A percentile compares a stretch with the other conserved stretches of the same genome.
Evolutionary conservation across 2,888 invertebrate genomes (phyloP).

Genomic region (Habrosyne pyritoides): DNA sequence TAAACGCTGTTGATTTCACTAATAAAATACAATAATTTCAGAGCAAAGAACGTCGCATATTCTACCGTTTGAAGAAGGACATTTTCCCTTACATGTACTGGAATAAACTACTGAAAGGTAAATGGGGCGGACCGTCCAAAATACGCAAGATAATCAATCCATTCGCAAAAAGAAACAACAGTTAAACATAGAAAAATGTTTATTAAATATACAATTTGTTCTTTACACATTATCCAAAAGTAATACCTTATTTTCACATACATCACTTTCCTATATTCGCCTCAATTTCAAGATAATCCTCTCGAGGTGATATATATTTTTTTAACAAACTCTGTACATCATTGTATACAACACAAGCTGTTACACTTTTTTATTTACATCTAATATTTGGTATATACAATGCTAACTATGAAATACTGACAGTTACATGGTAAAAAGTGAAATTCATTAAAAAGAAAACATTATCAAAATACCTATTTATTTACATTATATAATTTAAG

Average conservation of each 20-base stretch:
- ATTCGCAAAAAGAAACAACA: conserved; percentile 29
- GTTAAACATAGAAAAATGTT: conserved; percentile 9
- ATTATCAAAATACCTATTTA: neutral
- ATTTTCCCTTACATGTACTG: conserved; percentile 94
- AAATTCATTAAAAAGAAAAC: neutral
- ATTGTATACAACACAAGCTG: neutral
- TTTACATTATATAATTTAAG: neutral
- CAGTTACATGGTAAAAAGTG: neutral
- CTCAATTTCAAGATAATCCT: conserved; percentile 7
- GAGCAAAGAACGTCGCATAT: conserved; percentile 80
- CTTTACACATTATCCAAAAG: neutral
- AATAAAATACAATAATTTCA: no score
- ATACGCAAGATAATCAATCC: conserved; percentile 81
- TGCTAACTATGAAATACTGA: conserved; percentile 2
- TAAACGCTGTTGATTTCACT: no score
- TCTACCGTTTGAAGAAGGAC: conserved; percentile 92
- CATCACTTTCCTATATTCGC: neutral
- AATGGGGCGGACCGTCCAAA: conserved; percentile 89
- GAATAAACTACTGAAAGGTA: conserved; percentile 90
- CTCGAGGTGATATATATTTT: no score
- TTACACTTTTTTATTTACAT: neutral
- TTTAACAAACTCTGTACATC: neutral
- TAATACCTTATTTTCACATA: neutral
- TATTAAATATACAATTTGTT: neutral
- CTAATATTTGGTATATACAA: conserved; percentile 9